Evolutionary conservation across 1,140 invertebrate species (phyloP).

Genomic region (Sipha flava): DNA sequence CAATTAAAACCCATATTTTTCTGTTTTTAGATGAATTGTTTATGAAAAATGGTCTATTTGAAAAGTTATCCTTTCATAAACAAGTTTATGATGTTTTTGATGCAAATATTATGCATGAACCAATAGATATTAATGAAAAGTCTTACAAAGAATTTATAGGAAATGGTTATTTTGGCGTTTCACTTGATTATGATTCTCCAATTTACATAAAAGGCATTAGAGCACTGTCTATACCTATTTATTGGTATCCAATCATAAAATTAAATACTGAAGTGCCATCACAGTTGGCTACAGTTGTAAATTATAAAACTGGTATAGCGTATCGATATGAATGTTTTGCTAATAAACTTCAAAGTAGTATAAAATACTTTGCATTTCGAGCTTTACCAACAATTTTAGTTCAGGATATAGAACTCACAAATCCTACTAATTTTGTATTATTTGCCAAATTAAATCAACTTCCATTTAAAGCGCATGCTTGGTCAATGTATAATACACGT

Average conservation of each 20-base stretch:
- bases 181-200: conserved; percentile 54
- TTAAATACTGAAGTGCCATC: conserved; percentile 46
- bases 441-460: background rate
- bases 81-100: conserved; percentile 55
- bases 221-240: conserved; percentile 59
- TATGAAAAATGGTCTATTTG: conserved; percentile 38
- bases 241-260: conserved; percentile 64
- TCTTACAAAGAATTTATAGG: conserved; percentile 58
- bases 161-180: conserved; percentile 64
- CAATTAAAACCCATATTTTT: background rate
- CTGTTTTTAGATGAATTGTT: background rate
- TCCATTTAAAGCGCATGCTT: conserved; percentile 10
- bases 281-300: conserved; percentile 54
- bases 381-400: conserved; percentile 65
- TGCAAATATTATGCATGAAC: conserved; percentile 57
- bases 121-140: conserved; percentile 49
- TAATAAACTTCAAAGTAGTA: conserved; percentile 56
- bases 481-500: conserved; percentile 14
- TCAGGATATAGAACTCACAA: conserved; percentile 68
- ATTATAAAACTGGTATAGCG: conserved; percentile 60
- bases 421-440: conserved; percentile 50
- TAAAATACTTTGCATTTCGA: conserved; percentile 70
- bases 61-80: conserved; percentile 53
- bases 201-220: conserved; percentile 62
- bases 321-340: conserved; percentile 58